Conservation (phyloP, 2,113 vertebrate species). For the Shinisaurus crocodilurus region DNA sequence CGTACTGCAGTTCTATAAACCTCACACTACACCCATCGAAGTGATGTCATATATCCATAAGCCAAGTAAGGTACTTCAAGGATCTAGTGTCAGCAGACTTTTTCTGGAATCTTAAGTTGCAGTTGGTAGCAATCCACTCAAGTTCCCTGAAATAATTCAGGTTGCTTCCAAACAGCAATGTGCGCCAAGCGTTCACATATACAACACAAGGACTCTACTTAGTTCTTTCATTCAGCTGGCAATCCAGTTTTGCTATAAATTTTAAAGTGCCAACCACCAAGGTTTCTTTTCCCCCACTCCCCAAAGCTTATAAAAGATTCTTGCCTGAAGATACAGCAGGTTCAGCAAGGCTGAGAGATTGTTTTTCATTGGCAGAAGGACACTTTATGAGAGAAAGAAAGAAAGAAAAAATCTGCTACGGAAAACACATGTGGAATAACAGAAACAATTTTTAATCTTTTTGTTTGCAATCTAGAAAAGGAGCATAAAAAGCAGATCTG, state of each 20-base stretch:
- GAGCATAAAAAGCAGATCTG: slow-evolving; percentile 36
- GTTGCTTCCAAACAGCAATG: slow-evolving; percentile 66
- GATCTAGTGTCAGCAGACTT: slow-evolving; percentile 64
- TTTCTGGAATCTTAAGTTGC: slow-evolving; percentile 62
- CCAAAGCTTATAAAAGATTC: slow-evolving; percentile 32
- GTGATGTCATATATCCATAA: slow-evolving; percentile 60
- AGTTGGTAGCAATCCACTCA: slow-evolving; percentile 68
- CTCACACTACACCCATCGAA: slow-evolving; percentile 19
- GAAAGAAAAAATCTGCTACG: neutral
- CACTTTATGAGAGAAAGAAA: slow-evolving; percentile 45
- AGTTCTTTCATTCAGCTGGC: slow-evolving; percentile 48
- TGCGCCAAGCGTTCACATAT: slow-evolving; percentile 61
- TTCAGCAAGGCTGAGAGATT: slow-evolving; percentile 63
- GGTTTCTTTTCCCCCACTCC: slow-evolving; percentile 2
- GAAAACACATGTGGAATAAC: slow-evolving; percentile 43
- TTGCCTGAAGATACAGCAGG: slow-evolving; percentile 25
- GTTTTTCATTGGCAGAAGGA: slow-evolving; percentile 55
- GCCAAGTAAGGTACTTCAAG: slow-evolving; percentile 54
- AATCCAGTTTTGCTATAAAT: slow-evolving; percentile 46
- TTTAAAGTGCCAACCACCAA: slow-evolving; percentile 30
- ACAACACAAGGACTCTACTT: slow-evolving; percentile 40
- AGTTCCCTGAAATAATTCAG: slow-evolving; percentile 76
- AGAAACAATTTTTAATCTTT: slow-evolving; percentile 55
- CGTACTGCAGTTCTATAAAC: neutral
- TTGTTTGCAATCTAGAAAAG: slow-evolving; percentile 42